phyloP scores from a whole-genome alignment of 2,797 vertebrate species.

The Diceros bicornis region DNA sequence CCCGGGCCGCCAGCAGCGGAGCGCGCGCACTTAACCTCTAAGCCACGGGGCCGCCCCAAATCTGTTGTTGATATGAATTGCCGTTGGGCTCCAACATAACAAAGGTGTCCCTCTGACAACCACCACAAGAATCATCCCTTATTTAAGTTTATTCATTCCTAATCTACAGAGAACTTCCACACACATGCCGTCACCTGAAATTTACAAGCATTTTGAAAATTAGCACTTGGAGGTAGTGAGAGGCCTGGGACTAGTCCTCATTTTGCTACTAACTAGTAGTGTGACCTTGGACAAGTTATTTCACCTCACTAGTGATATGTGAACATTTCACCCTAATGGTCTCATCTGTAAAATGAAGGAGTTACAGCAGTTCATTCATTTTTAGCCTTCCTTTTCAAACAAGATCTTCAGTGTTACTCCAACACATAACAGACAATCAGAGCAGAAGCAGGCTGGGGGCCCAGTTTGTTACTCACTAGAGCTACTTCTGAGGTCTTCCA shows the following conservation, averaged over 20 bases:
- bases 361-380: background rate
- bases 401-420: background rate
- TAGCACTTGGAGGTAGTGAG: background rate
- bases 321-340: background rate
- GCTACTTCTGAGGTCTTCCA: background rate
- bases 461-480: background rate
- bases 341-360: background rate
- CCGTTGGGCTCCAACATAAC: background rate
- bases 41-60: too few species aligned
- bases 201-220: background rate
- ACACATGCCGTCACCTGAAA: background rate
- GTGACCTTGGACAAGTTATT: background rate
- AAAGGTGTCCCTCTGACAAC: background rate
- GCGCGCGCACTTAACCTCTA: too few species aligned
- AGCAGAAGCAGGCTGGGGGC: background rate
- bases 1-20: too few species aligned
- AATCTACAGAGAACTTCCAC: background rate
- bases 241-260: background rate
- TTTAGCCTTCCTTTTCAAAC: background rate
- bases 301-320: background rate
- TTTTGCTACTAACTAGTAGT: background rate
- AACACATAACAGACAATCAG: background rate
- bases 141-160: background rate
- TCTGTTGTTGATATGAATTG: background rate
- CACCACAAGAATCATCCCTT: background rate